Percentiles rank a stretch among this genome's conserved stretches.
phyloP scores from a whole-genome alignment of 2,797 vertebrate species.

The Sebastes hubbsi region DNA sequence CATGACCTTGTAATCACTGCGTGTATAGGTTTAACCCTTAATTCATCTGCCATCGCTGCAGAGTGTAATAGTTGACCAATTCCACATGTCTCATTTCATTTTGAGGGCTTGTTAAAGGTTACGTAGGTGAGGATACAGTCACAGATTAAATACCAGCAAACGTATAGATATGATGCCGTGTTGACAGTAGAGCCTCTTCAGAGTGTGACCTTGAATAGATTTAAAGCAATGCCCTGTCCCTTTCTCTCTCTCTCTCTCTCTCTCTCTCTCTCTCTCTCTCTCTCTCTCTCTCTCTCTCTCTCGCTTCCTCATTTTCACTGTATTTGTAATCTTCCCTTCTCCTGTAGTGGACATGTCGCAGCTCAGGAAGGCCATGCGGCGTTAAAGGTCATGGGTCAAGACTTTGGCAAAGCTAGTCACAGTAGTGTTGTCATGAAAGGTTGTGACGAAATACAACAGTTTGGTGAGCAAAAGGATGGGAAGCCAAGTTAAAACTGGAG shows the following conservation, averaged over 20 bases:
- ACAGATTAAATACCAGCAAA: conserved; percentile 62
- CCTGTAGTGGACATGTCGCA: conserved; percentile 44
- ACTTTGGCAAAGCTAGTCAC: conserved; percentile 7
- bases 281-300: background rate
- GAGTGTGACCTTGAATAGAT: conserved; percentile 63
- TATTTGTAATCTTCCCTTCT: conserved; percentile 54
- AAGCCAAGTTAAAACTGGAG: background rate
- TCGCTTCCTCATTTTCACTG: conserved; percentile 37
- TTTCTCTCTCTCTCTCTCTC: background rate
- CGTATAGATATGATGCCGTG: conserved; percentile 46
- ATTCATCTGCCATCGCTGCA: conserved; percentile 35
- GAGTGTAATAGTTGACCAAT: conserved; percentile 51
- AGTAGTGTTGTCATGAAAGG: background rate
- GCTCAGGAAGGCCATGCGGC: conserved; percentile 30
- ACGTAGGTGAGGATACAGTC: conserved; percentile 41
- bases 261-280: background rate
- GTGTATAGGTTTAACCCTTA: conserved; percentile 59
- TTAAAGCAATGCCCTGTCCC: conserved; percentile 27
- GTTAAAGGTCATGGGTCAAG: conserved; percentile 41
- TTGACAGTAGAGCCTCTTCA: conserved; percentile 43
- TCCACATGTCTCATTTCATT: conserved; percentile 61
- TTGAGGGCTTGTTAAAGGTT: conserved; percentile 65
- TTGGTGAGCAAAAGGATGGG: background rate
- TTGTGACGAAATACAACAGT: conserved; percentile 3
- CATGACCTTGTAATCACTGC: conserved; percentile 59